Base-by-base conservation (phyloP, 1,140 invertebrate species). In the Coboldia fuscipes region DNA sequence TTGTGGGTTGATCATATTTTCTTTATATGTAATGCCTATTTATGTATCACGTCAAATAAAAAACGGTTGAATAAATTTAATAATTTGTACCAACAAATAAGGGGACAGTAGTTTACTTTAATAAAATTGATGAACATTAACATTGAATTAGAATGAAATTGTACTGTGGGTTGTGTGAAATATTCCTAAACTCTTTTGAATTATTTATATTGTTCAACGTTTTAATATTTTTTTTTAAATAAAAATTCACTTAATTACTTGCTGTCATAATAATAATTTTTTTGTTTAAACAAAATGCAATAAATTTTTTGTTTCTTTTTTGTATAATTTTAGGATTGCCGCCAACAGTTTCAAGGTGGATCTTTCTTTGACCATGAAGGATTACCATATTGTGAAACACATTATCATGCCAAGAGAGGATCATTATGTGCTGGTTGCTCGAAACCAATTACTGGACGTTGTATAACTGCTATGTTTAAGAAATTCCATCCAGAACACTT, bases 401-500 rank as follows among this genome's bases (percentile, higher is more conserved):
- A 97, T 58, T 97, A 97, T 56, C 92, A 97, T 56, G 80, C 85
- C 36, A 90, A 93, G 55, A 66, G 88, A 19, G 94, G 93, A 18
- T 97, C 92, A 0, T 64, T 97, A 1, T 98, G 93, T 57, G 88
- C 89, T 40, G 88, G 88, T 30, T 98, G 94, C 53, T 88, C 93
- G 51, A 93, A 96, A 51, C 89, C 93, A 10, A 96, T 97, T 48
- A 85, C 83, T 38, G 84, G 93, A 36, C 80, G 92, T 12, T 97
- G 93, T 56, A 94, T 97, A 51, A 97, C 92, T 3, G 93, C 93
- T 34, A 97, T 98, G 92, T 94, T 92, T 57, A 70, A 84, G 33
- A 97, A 98, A 61, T 98, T 94, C 63, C 93, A 98, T 58, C 92
- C 92, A 0, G 92, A 97, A 58, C 93, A 97, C 60, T 98, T 98